A percentile compares a stretch with the other conserved stretches of the same genome.
These are phyloP conservation scores for Typhlomys cinereus DNA, from an alignment of 2,113 vertebrate species.

Conservation along the genomic window DNA sequence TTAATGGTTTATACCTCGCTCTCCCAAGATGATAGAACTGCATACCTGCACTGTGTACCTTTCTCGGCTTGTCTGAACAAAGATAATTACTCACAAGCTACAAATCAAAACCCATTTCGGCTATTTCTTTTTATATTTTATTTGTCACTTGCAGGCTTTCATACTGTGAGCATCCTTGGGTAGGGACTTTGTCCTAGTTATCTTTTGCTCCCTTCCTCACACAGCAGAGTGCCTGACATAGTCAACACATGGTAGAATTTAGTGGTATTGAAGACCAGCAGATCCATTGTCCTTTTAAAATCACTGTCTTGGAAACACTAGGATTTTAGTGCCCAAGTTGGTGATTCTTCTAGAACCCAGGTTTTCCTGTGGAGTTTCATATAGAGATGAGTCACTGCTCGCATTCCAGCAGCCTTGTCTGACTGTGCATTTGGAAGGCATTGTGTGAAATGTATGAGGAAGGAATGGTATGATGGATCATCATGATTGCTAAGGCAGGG, in stretches of 20 bases:
- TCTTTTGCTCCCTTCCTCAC: neutral
- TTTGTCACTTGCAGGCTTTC: neutral
- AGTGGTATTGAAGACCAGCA: neutral
- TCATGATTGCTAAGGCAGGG: neutral
- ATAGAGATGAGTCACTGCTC: neutral
- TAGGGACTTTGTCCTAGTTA: neutral
- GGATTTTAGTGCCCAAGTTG: neutral
- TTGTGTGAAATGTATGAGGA: neutral
- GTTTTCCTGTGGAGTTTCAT: conserved; percentile 17
- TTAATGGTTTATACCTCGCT: neutral
- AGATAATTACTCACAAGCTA: neutral
- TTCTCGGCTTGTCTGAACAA: neutral
- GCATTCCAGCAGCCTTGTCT: neutral
- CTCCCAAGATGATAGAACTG: neutral
- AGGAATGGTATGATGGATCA: neutral
- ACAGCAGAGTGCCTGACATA: neutral
- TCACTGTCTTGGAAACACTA: neutral
- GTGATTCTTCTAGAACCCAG: neutral
- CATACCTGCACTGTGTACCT: neutral
- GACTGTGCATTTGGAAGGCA: neutral
- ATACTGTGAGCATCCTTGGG: neutral
- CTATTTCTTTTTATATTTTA: neutral
- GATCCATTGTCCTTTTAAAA: conserved; percentile 1
- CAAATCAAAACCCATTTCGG: neutral
- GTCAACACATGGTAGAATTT: neutral